phyloP scores from a whole-genome alignment of 2,113 vertebrate species.

The Grus americana region DNA sequence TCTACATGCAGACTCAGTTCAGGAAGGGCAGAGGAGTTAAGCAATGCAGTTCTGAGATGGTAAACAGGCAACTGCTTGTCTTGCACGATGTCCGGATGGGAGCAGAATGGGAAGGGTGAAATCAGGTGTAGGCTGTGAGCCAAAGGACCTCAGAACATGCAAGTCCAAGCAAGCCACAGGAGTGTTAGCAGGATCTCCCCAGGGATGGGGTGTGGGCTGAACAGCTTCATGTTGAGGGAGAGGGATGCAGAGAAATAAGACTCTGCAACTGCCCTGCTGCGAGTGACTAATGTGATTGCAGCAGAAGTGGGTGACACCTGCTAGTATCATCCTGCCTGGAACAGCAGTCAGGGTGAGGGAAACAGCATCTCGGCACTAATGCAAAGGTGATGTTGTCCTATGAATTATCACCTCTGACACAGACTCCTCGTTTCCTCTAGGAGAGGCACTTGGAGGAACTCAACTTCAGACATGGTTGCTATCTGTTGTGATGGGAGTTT shows the following conservation, averaged over 20 bases:
- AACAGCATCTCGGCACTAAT: neutral
- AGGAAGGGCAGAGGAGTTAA: neutral
- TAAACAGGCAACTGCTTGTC: neutral
- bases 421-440: neutral
- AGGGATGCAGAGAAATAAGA: neutral
- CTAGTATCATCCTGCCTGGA: neutral
- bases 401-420: neutral
- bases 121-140: neutral
- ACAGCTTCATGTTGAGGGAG: neutral
- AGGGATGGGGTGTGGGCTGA: neutral
- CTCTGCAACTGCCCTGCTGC: neutral
- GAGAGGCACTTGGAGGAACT: neutral
- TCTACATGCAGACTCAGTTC: neutral
- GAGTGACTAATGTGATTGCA: neutral
- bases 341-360: neutral
- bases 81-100: neutral
- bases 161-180: neutral
- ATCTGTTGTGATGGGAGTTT: neutral
- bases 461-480: neutral
- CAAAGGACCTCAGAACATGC: neutral
- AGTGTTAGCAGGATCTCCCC: neutral
- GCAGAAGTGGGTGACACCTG: neutral
- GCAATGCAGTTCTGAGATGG: neutral
- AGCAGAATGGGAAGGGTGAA: neutral
- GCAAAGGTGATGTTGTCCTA: neutral